A percentile compares a stretch with the other conserved stretches of the same genome.
phyloP scores from a whole-genome alignment of 1,140 invertebrate genomes.

The Atta texana region DNA sequence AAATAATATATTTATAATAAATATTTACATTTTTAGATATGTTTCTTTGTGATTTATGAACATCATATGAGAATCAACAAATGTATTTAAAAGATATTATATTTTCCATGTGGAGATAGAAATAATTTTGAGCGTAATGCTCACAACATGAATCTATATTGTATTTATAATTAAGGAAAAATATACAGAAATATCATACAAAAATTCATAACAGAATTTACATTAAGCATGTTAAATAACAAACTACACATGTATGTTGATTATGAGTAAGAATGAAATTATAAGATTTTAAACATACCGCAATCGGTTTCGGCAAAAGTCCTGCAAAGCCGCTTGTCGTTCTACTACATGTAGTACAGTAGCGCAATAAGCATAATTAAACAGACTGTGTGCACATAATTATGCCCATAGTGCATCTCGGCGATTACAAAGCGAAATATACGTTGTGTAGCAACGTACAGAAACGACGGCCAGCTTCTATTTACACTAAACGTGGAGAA shows the following conservation, averaged over 20 bases:
- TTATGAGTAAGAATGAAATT: not conserved
- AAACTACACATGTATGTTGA: constrained; percentile 11
- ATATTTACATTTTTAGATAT: constrained; percentile 17
- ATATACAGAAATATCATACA: not conserved
- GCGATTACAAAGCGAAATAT: constrained; percentile 73
- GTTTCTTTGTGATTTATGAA: not conserved
- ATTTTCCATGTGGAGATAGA: not conserved
- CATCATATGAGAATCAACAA: not conserved
- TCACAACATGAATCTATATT: not conserved
- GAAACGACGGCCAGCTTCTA: constrained; percentile 33
- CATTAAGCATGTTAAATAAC: too few relatives aligned
- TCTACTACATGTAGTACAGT: constrained; percentile 16
- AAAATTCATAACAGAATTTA: not conserved
- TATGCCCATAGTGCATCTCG: constrained; percentile 59
- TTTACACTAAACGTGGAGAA: constrained; percentile 31
- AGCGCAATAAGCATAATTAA: constrained; percentile 70
- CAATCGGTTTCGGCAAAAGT: constrained; percentile 28
- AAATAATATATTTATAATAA: constrained; percentile 5
- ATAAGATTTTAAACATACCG: constrained; percentile 29
- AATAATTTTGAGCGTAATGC: not conserved
- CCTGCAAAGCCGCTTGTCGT: constrained; percentile 15
- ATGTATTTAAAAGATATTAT: not conserved
- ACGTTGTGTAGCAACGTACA: constrained; percentile 36
- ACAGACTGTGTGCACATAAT: constrained; percentile 71
- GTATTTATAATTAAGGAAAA: not conserved